Evolutionary conservation across 1,140 invertebrate genomes (phyloP), one percentile per base, ranked within the genome.

Genomic region (Drosophila truncata): DNA sequence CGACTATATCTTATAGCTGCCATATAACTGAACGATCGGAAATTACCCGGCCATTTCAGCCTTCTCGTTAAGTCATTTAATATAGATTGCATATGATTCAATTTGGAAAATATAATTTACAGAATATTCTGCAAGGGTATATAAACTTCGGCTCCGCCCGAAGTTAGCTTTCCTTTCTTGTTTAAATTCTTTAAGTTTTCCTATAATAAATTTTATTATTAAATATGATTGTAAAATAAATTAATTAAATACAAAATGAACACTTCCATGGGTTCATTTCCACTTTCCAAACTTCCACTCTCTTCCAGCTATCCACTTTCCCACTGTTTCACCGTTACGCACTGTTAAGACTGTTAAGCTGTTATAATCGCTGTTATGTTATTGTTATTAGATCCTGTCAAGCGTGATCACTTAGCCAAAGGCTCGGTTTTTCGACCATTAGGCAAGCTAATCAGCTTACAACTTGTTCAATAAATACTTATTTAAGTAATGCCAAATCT

Each of bases 291-390:
- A 11, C 9, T 18, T 29, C 27, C n/a, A 31, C 13, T 10, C 5
- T 13, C 47, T 31, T 50, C n/a, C 11, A 50, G 16, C 25, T 8
- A 16, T 39, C 37, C n/a, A 4, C 42, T n/a, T 25, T 37, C 11
- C 14, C 39, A 11, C 18, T 27, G 9, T 13, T 46, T 8, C 52
- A 23, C 20, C 63, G 63, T 65, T 46, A 67, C 25, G 57, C 37
- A 8, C 39, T 71, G 50, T 62, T 75, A 75, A 10, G 39, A 16
- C 37, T 11, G 33, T n/a, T n/a, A n/a, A 2, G 10, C 20, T 69
- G 54, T 59, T 50, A 39, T 18, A 46, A 46, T 49, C 29, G 44
- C 20, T 25, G 60, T 35, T 46, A 39, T 31, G 29, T 23, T 49
- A n/a, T 23, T 33, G 33, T n/a, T 10, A n/a, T 23, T 29, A 49